Base-by-base conservation (phyloP, 2,797 vertebrate genomes). In the Selene dorsalis region DNA sequence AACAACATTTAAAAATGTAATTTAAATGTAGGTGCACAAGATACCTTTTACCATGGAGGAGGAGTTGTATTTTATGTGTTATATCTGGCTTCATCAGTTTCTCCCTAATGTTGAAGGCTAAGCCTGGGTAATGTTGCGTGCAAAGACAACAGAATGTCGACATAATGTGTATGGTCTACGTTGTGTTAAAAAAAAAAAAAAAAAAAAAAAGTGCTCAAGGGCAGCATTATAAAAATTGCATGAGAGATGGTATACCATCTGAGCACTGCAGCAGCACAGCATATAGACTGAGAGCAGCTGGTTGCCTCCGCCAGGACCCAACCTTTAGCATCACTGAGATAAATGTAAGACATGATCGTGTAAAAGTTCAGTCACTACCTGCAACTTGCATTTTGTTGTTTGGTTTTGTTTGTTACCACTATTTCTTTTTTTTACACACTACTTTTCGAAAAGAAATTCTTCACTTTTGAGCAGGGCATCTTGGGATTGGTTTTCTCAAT, bases 211-310 rank as follows among this genome's bases (percentile, higher is more conserved):
- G 32, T 43, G 55, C 62, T 30, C 35, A 30, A 30, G 38, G 67
- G 69, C 64, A 75, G 24, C 60, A 67, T 69, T 70, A 55, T 72
- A 30, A 83, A 78, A 72, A 58, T 26, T 43, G 32, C 70, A 86
- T 70, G 55, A 16, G 35, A 57, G 39, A 67, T 14, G 24, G 45
- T 41, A 55, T 4, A 38, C 35, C 53, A 72, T 20, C 57, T 72
- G 57, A 72, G 26, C 55, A 41, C 53, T 22, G 7, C 20, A 62
- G 52, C 14, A 62, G 45, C 14, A 17, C 20, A 30, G 35, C 24
- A 39, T 41, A 28, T 48, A 48, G 30, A 20, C 3, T 18, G 30
- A 64, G 53, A 69, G 59, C 10, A 14, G n/a, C 11, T 17, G 28
- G 35, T 22, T 22, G 20, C 16, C 55, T 45, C 28, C 41, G 24